Percentiles rank a stretch among this genome's conserved stretches.
Conservation (phyloP, 1,140 invertebrate genomes). For the Thereuonema tuberculata region DNA sequence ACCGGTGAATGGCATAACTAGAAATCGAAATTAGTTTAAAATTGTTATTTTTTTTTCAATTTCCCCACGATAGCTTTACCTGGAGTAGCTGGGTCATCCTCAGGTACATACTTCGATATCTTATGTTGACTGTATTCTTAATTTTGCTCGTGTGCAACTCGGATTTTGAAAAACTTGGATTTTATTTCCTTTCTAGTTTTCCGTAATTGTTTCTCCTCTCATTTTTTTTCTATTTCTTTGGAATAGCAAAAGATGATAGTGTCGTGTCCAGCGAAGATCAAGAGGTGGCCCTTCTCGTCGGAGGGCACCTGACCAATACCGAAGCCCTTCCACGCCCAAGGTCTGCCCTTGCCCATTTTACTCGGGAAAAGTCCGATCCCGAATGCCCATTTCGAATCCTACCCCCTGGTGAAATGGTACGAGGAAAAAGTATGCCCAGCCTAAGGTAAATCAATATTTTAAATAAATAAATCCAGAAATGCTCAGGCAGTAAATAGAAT, state of each 20-base stretch:
- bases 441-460: conserved; percentile 58
- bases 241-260: conserved; percentile 7
- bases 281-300: conserved; percentile 15
- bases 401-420: conserved; percentile 42
- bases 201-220: neutral
- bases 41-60: too few species aligned
- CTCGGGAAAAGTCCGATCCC: conserved; percentile 34
- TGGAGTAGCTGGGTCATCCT: too few species aligned
- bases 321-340: conserved; percentile 47
- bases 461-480: neutral
- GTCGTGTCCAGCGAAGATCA: conserved; percentile 18
- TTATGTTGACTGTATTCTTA: too few species aligned
- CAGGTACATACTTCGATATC: too few species aligned
- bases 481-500: too few species aligned
- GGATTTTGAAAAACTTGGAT: too few species aligned
- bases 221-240: neutral
- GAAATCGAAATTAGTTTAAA: too few species aligned
- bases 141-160: too few species aligned
- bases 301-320: conserved; percentile 41
- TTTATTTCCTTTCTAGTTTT: too few species aligned
- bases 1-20: too few species aligned
- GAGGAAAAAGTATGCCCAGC: conserved; percentile 91
- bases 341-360: conserved; percentile 45
- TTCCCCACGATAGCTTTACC: too few species aligned
- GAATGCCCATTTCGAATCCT: conserved; percentile 27